Evolutionary conservation across 2,797 vertebrate species (phyloP).

Genomic region (Nyctalus aviator): DNA sequence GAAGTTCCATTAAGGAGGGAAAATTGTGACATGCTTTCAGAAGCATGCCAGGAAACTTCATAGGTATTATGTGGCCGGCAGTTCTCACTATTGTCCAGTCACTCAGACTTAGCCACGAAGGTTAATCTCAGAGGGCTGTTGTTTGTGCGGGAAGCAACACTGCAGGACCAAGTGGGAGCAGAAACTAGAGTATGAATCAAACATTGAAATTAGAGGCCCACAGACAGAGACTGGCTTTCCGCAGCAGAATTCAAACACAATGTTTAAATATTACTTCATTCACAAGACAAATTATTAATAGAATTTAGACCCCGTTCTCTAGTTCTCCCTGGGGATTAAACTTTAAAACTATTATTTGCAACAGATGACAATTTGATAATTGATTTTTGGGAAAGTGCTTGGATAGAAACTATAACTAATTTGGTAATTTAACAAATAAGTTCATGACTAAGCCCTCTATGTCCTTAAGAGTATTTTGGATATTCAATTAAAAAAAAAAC

Average conservation of each 20-base stretch:
- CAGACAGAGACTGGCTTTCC: background rate
- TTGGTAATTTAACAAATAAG: slow-evolving; percentile 45
- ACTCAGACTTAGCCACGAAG: background rate
- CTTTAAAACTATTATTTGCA: slow-evolving; percentile 1
- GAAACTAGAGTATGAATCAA: background rate
- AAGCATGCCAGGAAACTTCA: background rate
- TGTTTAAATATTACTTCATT: slow-evolving; percentile 7
- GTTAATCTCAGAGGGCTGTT: background rate
- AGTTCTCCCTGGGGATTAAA: background rate
- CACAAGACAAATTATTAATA: slow-evolving; percentile 42
- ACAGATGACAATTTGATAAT: background rate
- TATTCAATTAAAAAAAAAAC: slow-evolving; percentile 39
- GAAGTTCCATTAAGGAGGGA: background rate
- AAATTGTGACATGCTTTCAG: slow-evolving; percentile 20
- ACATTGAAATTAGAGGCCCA: background rate
- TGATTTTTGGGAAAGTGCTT: background rate
- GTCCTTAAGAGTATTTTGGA: background rate
- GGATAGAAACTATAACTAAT: slow-evolving; percentile 52
- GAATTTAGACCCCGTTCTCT: background rate
- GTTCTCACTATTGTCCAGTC: background rate
- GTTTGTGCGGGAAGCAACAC: background rate
- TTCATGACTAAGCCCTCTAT: slow-evolving; percentile 30
- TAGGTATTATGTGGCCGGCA: background rate
- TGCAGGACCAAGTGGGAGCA: background rate
- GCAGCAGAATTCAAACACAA: background rate